Evolutionary conservation across 2,113 vertebrate genomes (phyloP).

Genomic region (Odocoileus virginianus): DNA sequence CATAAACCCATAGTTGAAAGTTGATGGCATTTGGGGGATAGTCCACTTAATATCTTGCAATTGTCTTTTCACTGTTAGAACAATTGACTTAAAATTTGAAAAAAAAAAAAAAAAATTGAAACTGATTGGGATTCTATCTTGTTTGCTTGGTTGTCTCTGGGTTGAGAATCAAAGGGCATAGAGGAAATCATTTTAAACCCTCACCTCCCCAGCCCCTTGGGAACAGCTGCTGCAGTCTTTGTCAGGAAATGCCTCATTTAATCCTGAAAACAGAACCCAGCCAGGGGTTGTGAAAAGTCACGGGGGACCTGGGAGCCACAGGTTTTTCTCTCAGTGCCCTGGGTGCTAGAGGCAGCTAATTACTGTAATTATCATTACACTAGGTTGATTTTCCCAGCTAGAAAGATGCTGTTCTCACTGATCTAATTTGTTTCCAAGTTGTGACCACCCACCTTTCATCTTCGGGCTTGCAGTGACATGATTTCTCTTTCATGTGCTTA

Average conservation of each 20-base stretch:
- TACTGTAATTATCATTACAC: constrained; percentile 6
- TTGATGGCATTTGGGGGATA: background rate
- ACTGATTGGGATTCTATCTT: background rate
- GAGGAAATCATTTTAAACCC: background rate
- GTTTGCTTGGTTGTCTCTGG: background rate
- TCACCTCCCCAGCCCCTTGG: background rate
- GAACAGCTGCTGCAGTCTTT: background rate
- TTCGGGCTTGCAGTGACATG: background rate
- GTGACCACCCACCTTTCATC: constrained; percentile 7
- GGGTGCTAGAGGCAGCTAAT: constrained; percentile 44
- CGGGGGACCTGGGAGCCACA: background rate
- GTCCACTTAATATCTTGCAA: background rate
- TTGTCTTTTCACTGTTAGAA: background rate
- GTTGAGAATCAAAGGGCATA: background rate
- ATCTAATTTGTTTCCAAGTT: constrained; percentile 10
- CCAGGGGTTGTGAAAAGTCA: background rate
- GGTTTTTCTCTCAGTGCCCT: constrained; percentile 28
- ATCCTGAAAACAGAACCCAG: constrained; percentile 12
- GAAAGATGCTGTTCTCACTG: background rate
- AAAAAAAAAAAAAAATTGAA: background rate
- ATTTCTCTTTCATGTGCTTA: background rate
- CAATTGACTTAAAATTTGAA: background rate
- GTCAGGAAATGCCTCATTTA: constrained; percentile 32
- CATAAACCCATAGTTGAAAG: background rate
- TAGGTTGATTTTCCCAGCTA: constrained; percentile 35